These are phyloP conservation scores for Lamellibrachia columna DNA, from an alignment of 2,888 invertebrate genomes.

Conservation along the genomic window DNA sequence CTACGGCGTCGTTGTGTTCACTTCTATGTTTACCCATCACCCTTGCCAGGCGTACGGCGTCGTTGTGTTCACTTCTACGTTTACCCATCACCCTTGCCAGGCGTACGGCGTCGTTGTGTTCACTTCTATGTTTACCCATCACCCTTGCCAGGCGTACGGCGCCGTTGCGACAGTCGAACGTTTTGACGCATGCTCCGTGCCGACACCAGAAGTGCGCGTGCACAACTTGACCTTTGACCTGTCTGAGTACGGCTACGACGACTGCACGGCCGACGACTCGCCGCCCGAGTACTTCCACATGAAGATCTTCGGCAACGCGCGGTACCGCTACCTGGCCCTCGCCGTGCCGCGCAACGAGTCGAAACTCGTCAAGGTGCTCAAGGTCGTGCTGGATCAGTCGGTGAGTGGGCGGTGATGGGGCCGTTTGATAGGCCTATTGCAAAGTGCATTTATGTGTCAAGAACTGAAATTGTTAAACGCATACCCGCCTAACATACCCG, in stretches of 20 bases:
- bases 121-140: not conserved
- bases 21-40: too few relatives aligned
- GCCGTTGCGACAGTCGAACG: slow-evolving; percentile 58
- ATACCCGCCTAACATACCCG: too few relatives aligned
- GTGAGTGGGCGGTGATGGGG: slow-evolving; percentile 41
- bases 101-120: not conserved
- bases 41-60: too few relatives aligned
- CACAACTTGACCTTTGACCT: slow-evolving; percentile 59
- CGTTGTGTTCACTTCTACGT: too few relatives aligned
- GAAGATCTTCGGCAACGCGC: slow-evolving; percentile 58
- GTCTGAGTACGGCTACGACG: slow-evolving; percentile 50
- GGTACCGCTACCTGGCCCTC: slow-evolving; percentile 57
- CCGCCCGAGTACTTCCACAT: slow-evolving; percentile 49
- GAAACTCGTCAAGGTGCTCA: slow-evolving; percentile 55
- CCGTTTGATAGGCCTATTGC: too few relatives aligned
- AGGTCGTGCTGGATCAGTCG: slow-evolving; percentile 59
- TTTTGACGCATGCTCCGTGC: slow-evolving; percentile 45
- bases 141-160: slow-evolving; percentile 54
- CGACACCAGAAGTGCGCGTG: slow-evolving; percentile 44
- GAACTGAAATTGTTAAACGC: too few relatives aligned
- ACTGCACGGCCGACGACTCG: slow-evolving; percentile 36
- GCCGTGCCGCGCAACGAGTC: slow-evolving; percentile 59
- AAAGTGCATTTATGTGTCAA: too few relatives aligned
- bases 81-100: too few relatives aligned
- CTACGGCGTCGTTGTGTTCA: too few relatives aligned